phyloP scores from a whole-genome alignment of 2,113 vertebrate species.

The Cheilinus undulatus region DNA sequence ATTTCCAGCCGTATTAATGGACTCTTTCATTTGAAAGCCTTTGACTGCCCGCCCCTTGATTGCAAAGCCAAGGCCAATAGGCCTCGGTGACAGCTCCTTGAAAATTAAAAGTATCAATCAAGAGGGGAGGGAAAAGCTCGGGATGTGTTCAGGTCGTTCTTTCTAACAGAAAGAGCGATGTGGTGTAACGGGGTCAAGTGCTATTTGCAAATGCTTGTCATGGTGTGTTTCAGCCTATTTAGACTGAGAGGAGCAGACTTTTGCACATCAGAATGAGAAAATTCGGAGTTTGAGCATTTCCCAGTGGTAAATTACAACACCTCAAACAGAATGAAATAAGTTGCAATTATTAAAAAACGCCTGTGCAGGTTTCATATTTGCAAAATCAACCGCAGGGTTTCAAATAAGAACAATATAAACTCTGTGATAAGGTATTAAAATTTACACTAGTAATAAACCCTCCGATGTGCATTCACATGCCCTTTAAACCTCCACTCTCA shows the following conservation, averaged over 20 bases:
- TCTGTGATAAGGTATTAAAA: not conserved
- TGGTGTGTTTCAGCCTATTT: not conserved
- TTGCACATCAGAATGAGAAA: not conserved
- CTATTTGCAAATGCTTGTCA: slow-evolving; percentile 8
- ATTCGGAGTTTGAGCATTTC: not conserved
- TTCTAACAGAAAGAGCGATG: not conserved
- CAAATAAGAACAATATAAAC: not conserved
- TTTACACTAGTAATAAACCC: not conserved
- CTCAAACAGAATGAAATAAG: too few species aligned
- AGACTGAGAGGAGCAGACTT: not conserved
- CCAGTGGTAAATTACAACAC: too few species aligned
- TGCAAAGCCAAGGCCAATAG: slow-evolving; percentile 67
- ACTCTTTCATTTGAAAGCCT: slow-evolving; percentile 76
- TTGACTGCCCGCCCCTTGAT: slow-evolving; percentile 69
- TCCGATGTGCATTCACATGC: slow-evolving; percentile 8
- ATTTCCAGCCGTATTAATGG: slow-evolving; percentile 75
- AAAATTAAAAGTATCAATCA: slow-evolving; percentile 83
- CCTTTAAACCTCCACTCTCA: slow-evolving; percentile 28
- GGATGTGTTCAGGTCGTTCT: slow-evolving; percentile 32
- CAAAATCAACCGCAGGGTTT: not conserved
- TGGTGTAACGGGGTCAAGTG: not conserved
- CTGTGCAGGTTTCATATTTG: too few species aligned
- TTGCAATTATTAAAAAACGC: too few species aligned
- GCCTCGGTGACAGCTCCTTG: slow-evolving; percentile 65
- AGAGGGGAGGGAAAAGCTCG: slow-evolving; percentile 13